phyloP scores from a whole-genome alignment of 2,113 vertebrate species.

The Macrotis lagotis region DNA sequence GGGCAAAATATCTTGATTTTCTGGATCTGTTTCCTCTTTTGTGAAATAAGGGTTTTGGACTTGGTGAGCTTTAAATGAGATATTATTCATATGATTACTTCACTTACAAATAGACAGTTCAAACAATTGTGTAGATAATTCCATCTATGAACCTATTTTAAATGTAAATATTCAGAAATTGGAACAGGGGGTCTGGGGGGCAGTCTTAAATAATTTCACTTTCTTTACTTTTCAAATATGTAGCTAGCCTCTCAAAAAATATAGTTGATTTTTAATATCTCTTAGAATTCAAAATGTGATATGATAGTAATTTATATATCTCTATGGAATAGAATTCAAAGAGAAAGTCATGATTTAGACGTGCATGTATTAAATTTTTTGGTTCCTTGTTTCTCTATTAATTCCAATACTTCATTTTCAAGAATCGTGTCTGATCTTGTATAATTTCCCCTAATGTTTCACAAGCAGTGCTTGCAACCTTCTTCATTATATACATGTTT shows the following conservation, averaged over 20 bases:
- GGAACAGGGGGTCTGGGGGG: neutral
- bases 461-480: neutral
- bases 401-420: slow-evolving; percentile 1
- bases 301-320: neutral
- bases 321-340: neutral
- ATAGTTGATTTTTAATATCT: neutral
- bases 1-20: neutral
- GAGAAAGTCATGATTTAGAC: neutral
- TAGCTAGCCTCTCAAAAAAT: neutral
- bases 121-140: neutral
- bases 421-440: slow-evolving; percentile 18
- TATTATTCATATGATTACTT: neutral
- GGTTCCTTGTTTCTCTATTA: neutral
- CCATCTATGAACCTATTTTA: neutral
- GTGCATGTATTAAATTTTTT: neutral
- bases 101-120: neutral
- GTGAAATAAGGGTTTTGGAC: neutral
- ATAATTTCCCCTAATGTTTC: slow-evolving; percentile 27
- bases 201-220: neutral
- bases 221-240: neutral
- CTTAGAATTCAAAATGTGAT: neutral
- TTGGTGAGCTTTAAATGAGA: neutral
- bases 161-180: neutral
- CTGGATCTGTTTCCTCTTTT: neutral
- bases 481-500: slow-evolving; percentile 24